Evolutionary conservation across 2,797 vertebrate genomes (phyloP).

Genomic region (Sarcoramphus papa): DNA sequence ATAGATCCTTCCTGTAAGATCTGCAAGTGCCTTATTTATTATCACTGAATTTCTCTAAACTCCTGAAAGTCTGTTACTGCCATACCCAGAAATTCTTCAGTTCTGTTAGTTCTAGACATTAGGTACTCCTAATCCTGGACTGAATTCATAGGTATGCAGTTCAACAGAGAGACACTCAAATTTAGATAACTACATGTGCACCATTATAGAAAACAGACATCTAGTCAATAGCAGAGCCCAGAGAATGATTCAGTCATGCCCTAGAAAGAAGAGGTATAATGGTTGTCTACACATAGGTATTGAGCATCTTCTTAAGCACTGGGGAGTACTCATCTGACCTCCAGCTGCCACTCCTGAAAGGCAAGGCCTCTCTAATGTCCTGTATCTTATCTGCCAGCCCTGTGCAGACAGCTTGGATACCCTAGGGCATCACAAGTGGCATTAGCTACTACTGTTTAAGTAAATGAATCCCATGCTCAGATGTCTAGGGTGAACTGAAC

Average conservation of each 20-base stretch:
- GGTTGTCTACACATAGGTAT: neutral
- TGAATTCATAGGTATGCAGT: neutral
- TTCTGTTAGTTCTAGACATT: neutral
- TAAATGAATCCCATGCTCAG: neutral
- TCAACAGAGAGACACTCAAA: neutral
- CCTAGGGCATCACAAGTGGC: neutral
- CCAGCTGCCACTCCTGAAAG: neutral
- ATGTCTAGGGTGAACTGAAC: neutral
- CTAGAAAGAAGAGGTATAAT: neutral
- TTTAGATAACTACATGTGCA: neutral
- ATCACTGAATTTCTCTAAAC: neutral
- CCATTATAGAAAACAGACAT: neutral
- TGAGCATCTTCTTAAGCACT: neutral
- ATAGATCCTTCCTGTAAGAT: neutral
- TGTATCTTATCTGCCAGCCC: neutral
- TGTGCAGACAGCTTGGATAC: neutral
- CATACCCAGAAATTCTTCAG: neutral
- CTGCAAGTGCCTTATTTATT: neutral
- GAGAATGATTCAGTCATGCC: neutral
- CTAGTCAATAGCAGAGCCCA: neutral
- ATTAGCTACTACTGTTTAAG: neutral
- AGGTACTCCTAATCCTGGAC: neutral
- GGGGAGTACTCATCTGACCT: neutral
- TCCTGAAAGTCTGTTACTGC: neutral
- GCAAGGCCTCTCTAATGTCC: neutral